Evolutionary conservation across 2,888 invertebrate genomes (phyloP).

Genomic region (Cephus spinipes): DNA sequence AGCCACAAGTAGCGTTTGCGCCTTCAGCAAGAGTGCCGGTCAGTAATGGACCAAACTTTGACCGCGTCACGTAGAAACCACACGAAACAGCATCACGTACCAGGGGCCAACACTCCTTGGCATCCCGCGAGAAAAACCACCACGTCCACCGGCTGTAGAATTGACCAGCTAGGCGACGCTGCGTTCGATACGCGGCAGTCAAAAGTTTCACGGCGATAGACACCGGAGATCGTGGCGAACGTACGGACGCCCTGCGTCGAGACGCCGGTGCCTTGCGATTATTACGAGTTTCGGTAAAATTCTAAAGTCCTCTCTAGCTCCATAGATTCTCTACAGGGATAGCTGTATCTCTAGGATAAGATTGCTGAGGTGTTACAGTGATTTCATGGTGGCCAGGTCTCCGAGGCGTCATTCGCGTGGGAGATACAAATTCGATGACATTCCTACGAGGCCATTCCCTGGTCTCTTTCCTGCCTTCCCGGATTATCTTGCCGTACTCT

Average conservation of each 20-base stretch:
- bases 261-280: not conserved
- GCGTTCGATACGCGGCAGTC: constrained; percentile 27
- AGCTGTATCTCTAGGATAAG: not conserved
- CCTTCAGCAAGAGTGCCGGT: not conserved
- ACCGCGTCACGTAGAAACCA: constrained; percentile 34
- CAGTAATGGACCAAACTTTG: constrained; percentile 23
- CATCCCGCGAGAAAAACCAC: constrained; percentile 12
- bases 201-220: constrained; percentile 24
- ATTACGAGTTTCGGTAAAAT: not conserved
- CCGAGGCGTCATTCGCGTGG: constrained; percentile 1
- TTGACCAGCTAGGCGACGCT: constrained; percentile 35
- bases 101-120: not conserved
- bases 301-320: not conserved
- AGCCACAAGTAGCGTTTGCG: not conserved
- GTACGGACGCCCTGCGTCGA: not conserved
- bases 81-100: constrained; percentile 18
- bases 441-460: constrained; percentile 4
- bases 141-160: constrained; percentile 11
- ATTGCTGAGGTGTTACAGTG: not conserved
- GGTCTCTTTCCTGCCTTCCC: constrained; percentile 1
- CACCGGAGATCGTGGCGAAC: not conserved
- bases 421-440: constrained; percentile 9
- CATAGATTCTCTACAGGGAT: not conserved
- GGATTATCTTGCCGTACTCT: not conserved
- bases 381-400: constrained; percentile 3